Evolutionary conservation across 2,113 vertebrate species (phyloP).

Genomic region (Myxocyprinus asiaticus): DNA sequence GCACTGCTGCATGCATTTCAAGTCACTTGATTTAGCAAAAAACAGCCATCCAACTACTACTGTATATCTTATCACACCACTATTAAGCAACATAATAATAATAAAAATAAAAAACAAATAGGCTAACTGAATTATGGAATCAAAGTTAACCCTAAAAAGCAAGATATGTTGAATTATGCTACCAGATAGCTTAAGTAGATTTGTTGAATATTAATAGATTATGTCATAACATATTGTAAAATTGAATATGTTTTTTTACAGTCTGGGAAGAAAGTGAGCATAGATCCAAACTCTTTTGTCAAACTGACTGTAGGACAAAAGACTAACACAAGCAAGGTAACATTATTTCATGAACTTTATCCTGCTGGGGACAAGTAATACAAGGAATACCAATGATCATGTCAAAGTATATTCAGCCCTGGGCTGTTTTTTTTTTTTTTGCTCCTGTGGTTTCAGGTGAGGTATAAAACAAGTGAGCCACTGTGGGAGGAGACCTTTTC

Average conservation of each 20-base stretch:
- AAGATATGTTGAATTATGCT: too few species aligned
- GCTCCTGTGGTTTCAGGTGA: slow-evolving; percentile 76
- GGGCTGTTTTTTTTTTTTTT: neutral
- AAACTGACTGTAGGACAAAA: slow-evolving; percentile 89
- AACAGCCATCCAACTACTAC: too few species aligned
- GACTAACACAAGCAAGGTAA: slow-evolving; percentile 92
- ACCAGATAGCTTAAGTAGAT: too few species aligned
- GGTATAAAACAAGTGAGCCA: slow-evolving; percentile 92
- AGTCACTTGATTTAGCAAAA: neutral
- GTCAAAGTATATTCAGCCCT: neutral
- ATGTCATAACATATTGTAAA: neutral
- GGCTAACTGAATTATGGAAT: too few species aligned
- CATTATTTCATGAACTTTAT: slow-evolving; percentile 37
- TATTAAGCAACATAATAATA: too few species aligned
- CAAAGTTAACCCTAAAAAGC: too few species aligned
- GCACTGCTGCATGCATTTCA: slow-evolving; percentile 2
- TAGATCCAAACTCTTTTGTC: slow-evolving; percentile 88
- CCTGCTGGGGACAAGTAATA: neutral
- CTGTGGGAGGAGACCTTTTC: slow-evolving; percentile 95
- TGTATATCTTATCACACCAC: too few species aligned
- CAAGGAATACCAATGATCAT: neutral
- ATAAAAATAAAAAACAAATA: too few species aligned
- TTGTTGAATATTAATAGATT: too few species aligned
- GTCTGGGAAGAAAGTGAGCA: slow-evolving; percentile 91
- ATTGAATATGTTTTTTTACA: slow-evolving; percentile 54